Evolutionary conservation across 92 coral and sea anemone genomes (phyloP).

Genomic region (Epizoanthus illoricatus): DNA sequence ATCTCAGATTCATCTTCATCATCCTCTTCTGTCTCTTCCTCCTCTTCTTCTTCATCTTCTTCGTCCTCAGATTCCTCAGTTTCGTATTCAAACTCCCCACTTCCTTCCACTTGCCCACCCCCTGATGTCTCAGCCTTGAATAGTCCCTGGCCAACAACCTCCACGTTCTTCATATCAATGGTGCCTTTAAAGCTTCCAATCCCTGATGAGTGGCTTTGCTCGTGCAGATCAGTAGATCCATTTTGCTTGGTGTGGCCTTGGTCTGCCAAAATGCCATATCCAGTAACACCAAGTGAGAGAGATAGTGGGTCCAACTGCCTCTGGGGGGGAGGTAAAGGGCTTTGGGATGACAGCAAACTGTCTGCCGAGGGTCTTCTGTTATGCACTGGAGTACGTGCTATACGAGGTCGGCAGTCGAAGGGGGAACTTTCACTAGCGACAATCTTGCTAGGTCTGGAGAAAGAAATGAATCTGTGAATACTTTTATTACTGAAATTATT

Average conservation of each 20-base stretch:
- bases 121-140: conserved; percentile 74
- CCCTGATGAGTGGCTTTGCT: conserved; percentile 41
- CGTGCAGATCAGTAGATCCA: conserved; percentile 27
- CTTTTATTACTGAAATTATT: background rate
- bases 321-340: conserved; percentile 42
- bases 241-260: conserved; percentile 32
- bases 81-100: conserved; percentile 53
- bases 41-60: conserved; percentile 57
- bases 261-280: conserved; percentile 54
- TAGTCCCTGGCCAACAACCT: conserved; percentile 47
- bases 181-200: conserved; percentile 58
- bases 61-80: conserved; percentile 76
- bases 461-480: background rate
- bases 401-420: conserved; percentile 90
- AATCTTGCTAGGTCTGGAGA: conserved; percentile 41
- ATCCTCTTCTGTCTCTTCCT: conserved; percentile 51
- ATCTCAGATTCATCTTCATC: conserved; percentile 49
- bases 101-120: conserved; percentile 45
- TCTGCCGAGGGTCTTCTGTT: conserved; percentile 60
- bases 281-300: conserved; percentile 66
- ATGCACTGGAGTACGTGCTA: conserved; percentile 89
- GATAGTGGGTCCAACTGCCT: conserved; percentile 42
- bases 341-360: conserved; percentile 34
- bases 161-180: conserved; percentile 50
- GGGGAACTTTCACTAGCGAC: conserved; percentile 71